These are phyloP conservation scores for Campopleginae sp. DNA, from an alignment of 2,888 invertebrate species.

Conservation along the genomic window DNA sequence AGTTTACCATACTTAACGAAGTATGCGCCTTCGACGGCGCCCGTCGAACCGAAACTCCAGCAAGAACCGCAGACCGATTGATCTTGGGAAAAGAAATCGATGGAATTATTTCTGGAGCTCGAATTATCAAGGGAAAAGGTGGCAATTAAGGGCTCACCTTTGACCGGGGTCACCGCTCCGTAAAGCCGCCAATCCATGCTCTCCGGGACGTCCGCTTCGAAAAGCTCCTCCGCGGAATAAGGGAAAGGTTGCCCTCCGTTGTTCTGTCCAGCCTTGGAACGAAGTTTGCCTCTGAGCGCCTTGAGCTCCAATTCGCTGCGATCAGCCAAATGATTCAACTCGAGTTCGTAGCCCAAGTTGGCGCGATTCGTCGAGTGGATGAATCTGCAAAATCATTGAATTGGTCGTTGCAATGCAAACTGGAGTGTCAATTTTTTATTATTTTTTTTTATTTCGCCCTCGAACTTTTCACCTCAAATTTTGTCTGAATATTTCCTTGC, in stretches of 20 bases:
- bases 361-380: constrained; percentile 93
- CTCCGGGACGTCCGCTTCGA: constrained; percentile 87
- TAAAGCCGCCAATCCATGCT: constrained; percentile 95
- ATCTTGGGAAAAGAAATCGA: constrained; percentile 86
- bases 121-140: neutral
- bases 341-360: constrained; percentile 89
- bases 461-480: constrained; percentile 89
- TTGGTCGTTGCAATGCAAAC: no score
- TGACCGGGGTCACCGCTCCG: constrained; percentile 97
- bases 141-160: constrained; percentile 86
- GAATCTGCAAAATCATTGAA: constrained; percentile 86
- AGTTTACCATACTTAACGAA: constrained; percentile 93
- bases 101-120: constrained; percentile 12
- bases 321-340: constrained; percentile 95
- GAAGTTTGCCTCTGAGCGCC: constrained; percentile 89
- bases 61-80: constrained; percentile 99
- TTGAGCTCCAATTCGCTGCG: constrained; percentile 91
- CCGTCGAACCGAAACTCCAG: constrained; percentile 98
- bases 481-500: constrained; percentile 93
- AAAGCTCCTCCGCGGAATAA: constrained; percentile 86
- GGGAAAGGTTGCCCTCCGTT: constrained; percentile 94
- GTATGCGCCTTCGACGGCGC: constrained; percentile 95
- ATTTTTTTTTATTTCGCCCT: neutral
- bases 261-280: constrained; percentile 86
- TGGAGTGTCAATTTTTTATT: no score